These are phyloP conservation scores for Cremastinae sp. DNA, from an alignment of 2,888 invertebrate species.

Conservation along the genomic window DNA sequence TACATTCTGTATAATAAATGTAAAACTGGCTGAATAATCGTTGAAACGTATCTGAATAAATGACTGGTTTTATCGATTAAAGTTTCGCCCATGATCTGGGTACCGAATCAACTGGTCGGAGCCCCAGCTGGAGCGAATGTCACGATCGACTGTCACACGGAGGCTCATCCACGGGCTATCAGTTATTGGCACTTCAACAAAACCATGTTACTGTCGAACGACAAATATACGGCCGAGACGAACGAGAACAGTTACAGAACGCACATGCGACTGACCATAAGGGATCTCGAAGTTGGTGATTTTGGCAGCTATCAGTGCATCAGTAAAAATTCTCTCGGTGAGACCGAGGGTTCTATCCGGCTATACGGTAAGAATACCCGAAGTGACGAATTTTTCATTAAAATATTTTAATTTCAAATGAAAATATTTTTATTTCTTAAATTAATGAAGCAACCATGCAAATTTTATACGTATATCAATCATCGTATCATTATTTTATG, in stretches of 20 bases:
- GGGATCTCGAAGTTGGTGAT: constrained; percentile 90
- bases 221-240: constrained; percentile 92
- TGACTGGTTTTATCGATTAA: constrained; percentile 71
- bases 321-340: constrained; percentile 95
- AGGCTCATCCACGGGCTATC: constrained; percentile 95
- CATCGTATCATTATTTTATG: no score
- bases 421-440: no score
- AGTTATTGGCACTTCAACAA: constrained; percentile 96
- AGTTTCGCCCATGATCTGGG: constrained; percentile 98
- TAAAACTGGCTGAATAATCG: not conserved
- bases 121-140: constrained; percentile 95
- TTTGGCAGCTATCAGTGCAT: constrained; percentile 96
- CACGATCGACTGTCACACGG: constrained; percentile 95
- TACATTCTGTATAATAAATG: not conserved
- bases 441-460: no score
- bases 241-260: constrained; percentile 94
- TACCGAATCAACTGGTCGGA: constrained; percentile 95
- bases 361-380: constrained; percentile 88
- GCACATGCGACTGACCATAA: constrained; percentile 93
- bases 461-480: no score
- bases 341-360: constrained; percentile 95
- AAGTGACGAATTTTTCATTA: constrained; percentile 13
- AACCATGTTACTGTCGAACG: constrained; percentile 93
- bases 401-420: no score
- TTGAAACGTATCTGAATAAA: constrained; percentile 9